Evolutionary conservation across 2,888 invertebrate species (phyloP).

Genomic region (Andrena trimmerana): DNA sequence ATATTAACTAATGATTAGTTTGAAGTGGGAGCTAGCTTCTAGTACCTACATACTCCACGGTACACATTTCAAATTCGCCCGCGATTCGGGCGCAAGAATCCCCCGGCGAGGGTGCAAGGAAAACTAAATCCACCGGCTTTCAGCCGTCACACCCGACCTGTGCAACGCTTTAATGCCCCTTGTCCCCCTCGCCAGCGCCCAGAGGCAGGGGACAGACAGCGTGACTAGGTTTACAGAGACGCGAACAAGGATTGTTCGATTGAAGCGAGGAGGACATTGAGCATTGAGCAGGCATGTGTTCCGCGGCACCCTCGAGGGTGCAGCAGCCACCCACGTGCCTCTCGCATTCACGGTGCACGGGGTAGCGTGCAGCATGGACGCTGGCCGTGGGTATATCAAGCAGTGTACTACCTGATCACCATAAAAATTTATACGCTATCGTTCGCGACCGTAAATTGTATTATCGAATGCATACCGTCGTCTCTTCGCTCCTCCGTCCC

Average conservation of each 20-base stretch:
- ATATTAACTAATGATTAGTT: no score
- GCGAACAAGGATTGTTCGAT: constrained; percentile 70
- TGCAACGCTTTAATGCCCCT: constrained; percentile 17
- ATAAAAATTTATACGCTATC: constrained; percentile 84
- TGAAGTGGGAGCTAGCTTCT: no score
- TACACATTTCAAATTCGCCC: no score
- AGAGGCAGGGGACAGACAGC: constrained; percentile 7
- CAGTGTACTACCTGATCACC: constrained; percentile 83
- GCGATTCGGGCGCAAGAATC: background rate
- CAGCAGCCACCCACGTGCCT: constrained; percentile 59
- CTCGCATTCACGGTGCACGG: constrained; percentile 76
- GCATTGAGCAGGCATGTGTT: constrained; percentile 39
- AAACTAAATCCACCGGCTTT: background rate
- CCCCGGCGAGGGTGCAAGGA: background rate
- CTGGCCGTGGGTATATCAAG: constrained; percentile 74
- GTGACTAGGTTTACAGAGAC: constrained; percentile 32
- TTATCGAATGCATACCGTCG: constrained; percentile 79
- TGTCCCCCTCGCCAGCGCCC: background rate
- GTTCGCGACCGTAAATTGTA: constrained; percentile 83
- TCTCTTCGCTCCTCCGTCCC: constrained; percentile 53
- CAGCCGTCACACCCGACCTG: background rate
- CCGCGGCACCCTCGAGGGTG: constrained; percentile 31
- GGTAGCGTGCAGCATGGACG: constrained; percentile 52
- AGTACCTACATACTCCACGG: no score
- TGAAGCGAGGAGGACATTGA: constrained; percentile 75